Conservation (phyloP, 2,113 vertebrate species). For the Paramormyrops kingsleyae region DNA sequence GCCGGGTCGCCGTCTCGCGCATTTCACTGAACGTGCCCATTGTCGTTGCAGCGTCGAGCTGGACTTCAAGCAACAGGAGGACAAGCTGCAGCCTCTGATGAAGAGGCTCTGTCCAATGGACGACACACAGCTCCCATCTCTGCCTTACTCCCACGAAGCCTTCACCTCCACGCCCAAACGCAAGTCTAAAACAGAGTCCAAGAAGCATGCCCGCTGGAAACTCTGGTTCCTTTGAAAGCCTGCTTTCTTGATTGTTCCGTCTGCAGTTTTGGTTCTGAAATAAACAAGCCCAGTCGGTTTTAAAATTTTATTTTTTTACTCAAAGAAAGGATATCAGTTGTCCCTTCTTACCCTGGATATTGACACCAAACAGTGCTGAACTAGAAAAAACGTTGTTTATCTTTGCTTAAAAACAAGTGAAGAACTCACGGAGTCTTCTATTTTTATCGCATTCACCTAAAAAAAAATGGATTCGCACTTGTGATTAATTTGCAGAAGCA, state of each 20-base stretch:
- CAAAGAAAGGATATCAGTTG: constrained; percentile 23
- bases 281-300: constrained; percentile 13
- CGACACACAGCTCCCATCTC: constrained; percentile 78
- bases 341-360: constrained; percentile 28
- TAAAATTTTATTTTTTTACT: constrained; percentile 20
- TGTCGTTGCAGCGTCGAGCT: constrained; percentile 78
- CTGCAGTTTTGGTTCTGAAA: constrained; percentile 28
- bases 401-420: constrained; percentile 29
- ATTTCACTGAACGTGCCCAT: background rate
- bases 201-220: constrained; percentile 98
- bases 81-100: constrained; percentile 93
- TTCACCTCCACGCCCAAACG: constrained; percentile 92
- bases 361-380: constrained; percentile 29
- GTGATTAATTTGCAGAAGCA: constrained; percentile 48
- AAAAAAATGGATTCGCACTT: constrained; percentile 66
- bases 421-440: constrained; percentile 35
- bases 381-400: background rate
- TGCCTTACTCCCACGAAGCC: constrained; percentile 92
- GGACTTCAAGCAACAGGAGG: constrained; percentile 98
- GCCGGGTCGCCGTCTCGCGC: background rate
- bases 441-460: constrained; percentile 39
- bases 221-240: constrained; percentile 93
- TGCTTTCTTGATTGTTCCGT: background rate
- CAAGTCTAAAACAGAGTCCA: constrained; percentile 97
- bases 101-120: constrained; percentile 83